Evolutionary conservation across 2,888 invertebrate species (phyloP).

Genomic region (Anoplius nigerrimus): DNA sequence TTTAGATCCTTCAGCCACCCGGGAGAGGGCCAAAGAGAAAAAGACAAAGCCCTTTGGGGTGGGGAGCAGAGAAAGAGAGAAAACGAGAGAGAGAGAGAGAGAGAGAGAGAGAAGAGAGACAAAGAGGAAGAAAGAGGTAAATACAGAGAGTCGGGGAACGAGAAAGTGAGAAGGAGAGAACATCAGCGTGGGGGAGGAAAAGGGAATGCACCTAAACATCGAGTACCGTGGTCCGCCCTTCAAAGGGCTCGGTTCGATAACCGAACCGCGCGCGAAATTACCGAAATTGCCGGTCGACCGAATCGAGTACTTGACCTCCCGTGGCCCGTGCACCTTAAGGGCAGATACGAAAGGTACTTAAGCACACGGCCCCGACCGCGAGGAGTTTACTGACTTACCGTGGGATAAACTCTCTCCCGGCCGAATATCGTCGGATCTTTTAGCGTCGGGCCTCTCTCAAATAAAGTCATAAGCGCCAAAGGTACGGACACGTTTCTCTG

Average conservation of each 20-base stretch:
- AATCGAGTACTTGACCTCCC: conserved; percentile 54
- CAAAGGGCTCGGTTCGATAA: conserved; percentile 49
- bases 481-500: background rate
- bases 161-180: background rate
- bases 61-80: no score
- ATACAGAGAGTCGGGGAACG: background rate
- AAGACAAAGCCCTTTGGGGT: no score
- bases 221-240: conserved; percentile 39
- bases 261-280: conserved; percentile 58
- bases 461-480: conserved; percentile 38
- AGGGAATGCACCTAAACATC: conserved; percentile 37
- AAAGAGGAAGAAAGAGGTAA: no score
- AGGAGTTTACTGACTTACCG: conserved; percentile 36
- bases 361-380: conserved; percentile 10
- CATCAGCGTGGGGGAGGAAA: background rate
- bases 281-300: conserved; percentile 60
- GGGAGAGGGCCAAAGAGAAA: background rate
- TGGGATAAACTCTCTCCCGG: conserved; percentile 41
- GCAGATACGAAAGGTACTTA: conserved; percentile 22
- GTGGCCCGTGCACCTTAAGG: conserved; percentile 36
- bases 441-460: conserved; percentile 3
- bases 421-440: conserved; percentile 9
- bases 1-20: no score
- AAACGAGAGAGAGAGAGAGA: background rate
- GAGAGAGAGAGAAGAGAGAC: conserved; percentile 6